phyloP scores from a whole-genome alignment of 2,113 vertebrate genomes.

The Hippopotamus amphibius region DNA sequence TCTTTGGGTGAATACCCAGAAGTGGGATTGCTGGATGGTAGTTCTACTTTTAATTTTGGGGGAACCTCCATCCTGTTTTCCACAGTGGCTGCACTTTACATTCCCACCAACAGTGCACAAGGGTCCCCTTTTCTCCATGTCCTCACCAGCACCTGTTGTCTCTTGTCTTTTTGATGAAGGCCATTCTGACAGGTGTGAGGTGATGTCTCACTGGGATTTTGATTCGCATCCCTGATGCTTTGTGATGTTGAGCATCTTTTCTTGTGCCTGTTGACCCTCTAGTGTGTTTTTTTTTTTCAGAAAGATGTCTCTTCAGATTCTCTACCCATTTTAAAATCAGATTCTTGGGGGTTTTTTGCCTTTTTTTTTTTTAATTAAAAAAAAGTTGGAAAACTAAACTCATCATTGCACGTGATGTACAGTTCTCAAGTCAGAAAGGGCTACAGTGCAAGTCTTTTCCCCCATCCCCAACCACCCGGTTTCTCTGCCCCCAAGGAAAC shows the following conservation, averaged over 20 bases:
- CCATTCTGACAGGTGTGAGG: neutral
- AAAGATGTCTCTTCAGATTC: neutral
- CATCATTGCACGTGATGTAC: neutral
- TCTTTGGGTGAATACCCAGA: neutral
- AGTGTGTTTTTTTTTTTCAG: neutral
- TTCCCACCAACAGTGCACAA: neutral
- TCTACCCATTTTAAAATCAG: neutral
- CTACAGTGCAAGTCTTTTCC: neutral
- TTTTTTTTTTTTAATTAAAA: neutral
- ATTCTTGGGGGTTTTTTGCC: neutral
- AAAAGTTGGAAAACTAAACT: neutral
- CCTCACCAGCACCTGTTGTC: neutral
- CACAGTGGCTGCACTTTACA: neutral
- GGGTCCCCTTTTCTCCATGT: neutral
- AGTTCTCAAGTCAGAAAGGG: neutral
- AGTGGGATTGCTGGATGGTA: neutral
- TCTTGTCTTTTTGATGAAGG: neutral
- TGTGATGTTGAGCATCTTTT: neutral
- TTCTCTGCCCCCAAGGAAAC: neutral
- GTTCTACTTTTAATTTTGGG: neutral
- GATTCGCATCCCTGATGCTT: neutral
- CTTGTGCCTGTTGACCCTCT: neutral
- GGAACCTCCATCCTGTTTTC: neutral
- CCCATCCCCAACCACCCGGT: neutral
- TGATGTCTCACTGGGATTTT: rapidly evolving